phyloP scores from a whole-genome alignment of 2,797 vertebrate genomes.

The Myotis myotis region DNA sequence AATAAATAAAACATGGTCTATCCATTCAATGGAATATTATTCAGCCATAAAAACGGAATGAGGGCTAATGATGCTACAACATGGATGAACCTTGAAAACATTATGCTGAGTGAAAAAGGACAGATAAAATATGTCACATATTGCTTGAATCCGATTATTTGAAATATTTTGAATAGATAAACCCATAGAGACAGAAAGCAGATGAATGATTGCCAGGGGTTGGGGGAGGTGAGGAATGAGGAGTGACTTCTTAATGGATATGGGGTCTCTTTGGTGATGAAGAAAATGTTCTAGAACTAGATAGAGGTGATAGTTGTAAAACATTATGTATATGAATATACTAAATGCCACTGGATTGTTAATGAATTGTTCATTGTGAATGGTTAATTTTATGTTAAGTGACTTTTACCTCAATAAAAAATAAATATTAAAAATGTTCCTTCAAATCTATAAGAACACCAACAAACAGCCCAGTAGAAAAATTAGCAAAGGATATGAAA shows the following conservation, averaged over 20 bases:
- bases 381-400: slow-evolving; percentile 10
- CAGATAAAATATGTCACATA: not conserved
- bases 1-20: not conserved
- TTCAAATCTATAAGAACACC: not conserved
- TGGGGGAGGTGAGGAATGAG: not conserved
- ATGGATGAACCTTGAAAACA: not conserved
- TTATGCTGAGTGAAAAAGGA: not conserved
- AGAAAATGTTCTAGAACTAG: not conserved
- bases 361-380: not conserved
- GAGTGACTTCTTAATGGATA: not conserved
- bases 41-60: not conserved
- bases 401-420: slow-evolving; percentile 26
- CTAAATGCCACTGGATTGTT: not conserved
- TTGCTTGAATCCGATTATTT: not conserved
- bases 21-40: not conserved
- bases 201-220: not conserved
- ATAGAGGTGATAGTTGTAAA: not conserved
- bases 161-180: slow-evolving; percentile 4
- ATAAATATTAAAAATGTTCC: not conserved
- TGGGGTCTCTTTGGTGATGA: not conserved
- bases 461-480: not conserved
- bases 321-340: not conserved
- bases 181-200: not conserved
- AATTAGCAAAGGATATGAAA: not conserved
- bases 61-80: not conserved